Evolutionary conservation across 2,797 vertebrate species (phyloP), one percentile per base, ranked within the genome.

Genomic region (Sebastes reedi): DNA sequence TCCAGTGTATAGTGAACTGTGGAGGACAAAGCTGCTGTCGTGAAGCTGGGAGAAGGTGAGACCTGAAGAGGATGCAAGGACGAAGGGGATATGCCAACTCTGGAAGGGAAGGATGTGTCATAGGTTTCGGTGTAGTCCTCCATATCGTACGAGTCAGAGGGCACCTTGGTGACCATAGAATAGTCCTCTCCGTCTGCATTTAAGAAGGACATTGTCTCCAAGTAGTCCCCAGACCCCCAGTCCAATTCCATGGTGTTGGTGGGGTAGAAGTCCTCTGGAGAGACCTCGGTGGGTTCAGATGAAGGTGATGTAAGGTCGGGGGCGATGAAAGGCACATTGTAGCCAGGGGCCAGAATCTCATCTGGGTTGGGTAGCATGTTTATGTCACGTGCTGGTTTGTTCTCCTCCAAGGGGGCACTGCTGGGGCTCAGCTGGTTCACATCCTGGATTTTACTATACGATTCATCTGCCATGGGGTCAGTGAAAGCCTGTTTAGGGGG

Each of bases 101-200:
- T 95, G 29, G 96, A 94, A 32, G 97, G 97, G 83, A 98, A 98
- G 52, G 95, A 93, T 6, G 97, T 98, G 84, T 97, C 95, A 78
- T 97, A 97, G n/a, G 29, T 90, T 84, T 97, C 97, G 10, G 89
- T 95, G 18, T 95, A 94, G 50, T 97, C 96, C 78, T 97, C 97
- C 20, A 95, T 79, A 14, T 98, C 97, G 25, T 96, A 96, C 1
- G 90, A 70, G 1, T 97, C 96, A 1, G 90, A 79, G 22, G 92
- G 87, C 20, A 95, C 1, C 68, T 95, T 97, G 84, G 95, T 96
- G 81, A 90, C 88, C 2, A 92, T 77, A 42, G 91, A 82, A 72
- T 94, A 32, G 60, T 95, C 96, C 27, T 95, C 94, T 18, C 82
- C 92, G 39, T 96, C 94, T 16, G 95, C 86, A 27, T 89, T 86